Evolutionary conservation across 2,888 invertebrate species (phyloP).

Genomic region (Euspilapteryx auroguttella): DNA sequence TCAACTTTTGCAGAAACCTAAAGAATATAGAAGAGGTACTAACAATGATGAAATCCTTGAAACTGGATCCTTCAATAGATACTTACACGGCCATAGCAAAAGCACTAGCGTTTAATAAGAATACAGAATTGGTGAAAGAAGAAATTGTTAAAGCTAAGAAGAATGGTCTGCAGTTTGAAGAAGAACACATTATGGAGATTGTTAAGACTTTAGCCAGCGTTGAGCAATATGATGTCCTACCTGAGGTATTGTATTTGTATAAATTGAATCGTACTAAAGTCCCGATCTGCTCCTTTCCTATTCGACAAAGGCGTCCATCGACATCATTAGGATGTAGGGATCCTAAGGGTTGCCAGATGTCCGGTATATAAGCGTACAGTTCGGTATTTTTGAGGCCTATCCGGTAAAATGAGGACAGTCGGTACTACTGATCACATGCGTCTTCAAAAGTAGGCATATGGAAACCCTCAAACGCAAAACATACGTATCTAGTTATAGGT

Average conservation of each 20-base stretch:
- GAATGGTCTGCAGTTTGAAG: constrained; percentile 26
- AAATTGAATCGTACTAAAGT: too few relatives aligned
- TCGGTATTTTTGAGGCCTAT: too few relatives aligned
- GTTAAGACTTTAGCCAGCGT: constrained; percentile 31
- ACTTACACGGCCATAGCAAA: constrained; percentile 53
- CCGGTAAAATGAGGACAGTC: too few relatives aligned
- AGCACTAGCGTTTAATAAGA: constrained; percentile 48
- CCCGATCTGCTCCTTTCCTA: too few relatives aligned
- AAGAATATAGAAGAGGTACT: constrained; percentile 48
- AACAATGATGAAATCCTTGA: constrained; percentile 60
- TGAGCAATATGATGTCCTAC: constrained; percentile 20
- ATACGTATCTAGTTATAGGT: too few relatives aligned
- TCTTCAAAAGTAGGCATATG: too few relatives aligned
- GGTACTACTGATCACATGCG: too few relatives aligned
- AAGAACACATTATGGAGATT: constrained; percentile 48
- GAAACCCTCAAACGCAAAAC: too few relatives aligned
- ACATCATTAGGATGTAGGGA: too few relatives aligned
- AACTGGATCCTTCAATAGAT: constrained; percentile 38
- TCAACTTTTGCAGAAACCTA: constrained; percentile 23
- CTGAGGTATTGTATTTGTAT: constrained; percentile 26
- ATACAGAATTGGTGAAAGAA: constrained; percentile 21
- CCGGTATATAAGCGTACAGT: too few relatives aligned
- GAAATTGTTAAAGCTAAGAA: constrained; percentile 25
- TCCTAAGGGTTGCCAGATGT: too few relatives aligned
- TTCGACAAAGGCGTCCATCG: too few relatives aligned